phyloP scores from a whole-genome alignment of 2,888 invertebrate genomes.

The Pyrochroa serraticornis region DNA sequence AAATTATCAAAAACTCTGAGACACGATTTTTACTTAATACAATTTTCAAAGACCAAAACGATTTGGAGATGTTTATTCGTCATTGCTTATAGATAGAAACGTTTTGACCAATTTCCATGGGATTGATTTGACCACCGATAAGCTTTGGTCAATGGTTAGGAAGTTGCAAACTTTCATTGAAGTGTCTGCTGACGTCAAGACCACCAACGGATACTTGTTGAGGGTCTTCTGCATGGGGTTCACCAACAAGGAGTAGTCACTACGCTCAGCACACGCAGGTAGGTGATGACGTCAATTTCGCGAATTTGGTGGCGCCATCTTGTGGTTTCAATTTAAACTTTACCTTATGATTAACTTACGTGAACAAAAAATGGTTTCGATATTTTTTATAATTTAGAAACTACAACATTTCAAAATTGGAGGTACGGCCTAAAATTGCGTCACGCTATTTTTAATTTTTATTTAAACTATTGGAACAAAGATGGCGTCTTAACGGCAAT shows the following conservation, averaged over 20 bases:
- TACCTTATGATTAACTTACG: too few species aligned
- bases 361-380: too few species aligned
- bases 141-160: conserved; percentile 98
- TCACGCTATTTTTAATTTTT: too few species aligned
- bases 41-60: not conserved
- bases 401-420: too few species aligned
- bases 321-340: too few species aligned
- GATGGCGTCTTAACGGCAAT: not conserved
- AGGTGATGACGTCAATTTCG: conserved; percentile 27
- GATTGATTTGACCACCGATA: conserved; percentile 99
- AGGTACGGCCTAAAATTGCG: too few species aligned
- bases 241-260: conserved; percentile 94
- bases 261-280: conserved; percentile 99
- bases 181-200: conserved; percentile 96
- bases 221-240: conserved; percentile 99
- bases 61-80: too few species aligned
- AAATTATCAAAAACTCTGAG: conserved; percentile 8
- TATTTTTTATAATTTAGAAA: too few species aligned
- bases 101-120: conserved; percentile 99
- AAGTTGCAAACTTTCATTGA: conserved; percentile 99
- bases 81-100: conserved; percentile 70
- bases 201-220: conserved; percentile 94
- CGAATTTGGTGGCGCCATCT: too few species aligned
- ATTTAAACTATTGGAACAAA: too few species aligned
- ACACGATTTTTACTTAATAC: not conserved